These are phyloP conservation scores for Myotis myotis DNA, from an alignment of 2,797 vertebrate species.

Conservation along the genomic window DNA sequence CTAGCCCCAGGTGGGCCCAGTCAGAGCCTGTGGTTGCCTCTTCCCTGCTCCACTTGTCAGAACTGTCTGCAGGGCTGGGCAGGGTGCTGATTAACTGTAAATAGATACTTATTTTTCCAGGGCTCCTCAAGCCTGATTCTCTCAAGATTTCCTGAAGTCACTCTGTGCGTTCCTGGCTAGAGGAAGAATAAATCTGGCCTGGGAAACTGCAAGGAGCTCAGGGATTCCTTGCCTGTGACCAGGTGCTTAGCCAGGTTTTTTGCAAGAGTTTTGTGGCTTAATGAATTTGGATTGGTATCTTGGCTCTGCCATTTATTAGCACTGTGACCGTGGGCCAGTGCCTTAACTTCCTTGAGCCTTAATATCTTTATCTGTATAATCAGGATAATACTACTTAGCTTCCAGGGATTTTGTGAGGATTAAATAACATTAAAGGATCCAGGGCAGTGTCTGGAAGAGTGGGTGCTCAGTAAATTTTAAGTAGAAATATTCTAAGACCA, in stretches of 20 bases:
- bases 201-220: not conserved
- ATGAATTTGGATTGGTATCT: slow-evolving; percentile 11
- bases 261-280: not conserved
- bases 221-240: not conserved
- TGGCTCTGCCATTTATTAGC: not conserved
- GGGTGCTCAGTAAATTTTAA: slow-evolving; percentile 9
- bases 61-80: slow-evolving; percentile 3
- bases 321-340: not conserved
- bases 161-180: not conserved
- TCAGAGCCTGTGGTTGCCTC: slow-evolving; percentile 35
- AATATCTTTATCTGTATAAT: slow-evolving; percentile 36
- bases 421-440: not conserved
- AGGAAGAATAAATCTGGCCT: not conserved
- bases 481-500: slow-evolving; percentile 15
- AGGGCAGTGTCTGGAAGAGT: not conserved
- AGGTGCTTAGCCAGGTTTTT: not conserved
- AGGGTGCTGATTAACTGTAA: slow-evolving; percentile 70
- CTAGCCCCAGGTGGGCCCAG: not conserved
- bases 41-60: slow-evolving; percentile 39
- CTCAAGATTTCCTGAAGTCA: slow-evolving; percentile 27
- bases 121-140: slow-evolving; percentile 24
- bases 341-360: not conserved
- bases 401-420: slow-evolving; percentile 14
- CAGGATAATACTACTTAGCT: not conserved
- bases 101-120: slow-evolving; percentile 48